Percentiles rank a stretch among this genome's conserved stretches.
These are phyloP conservation scores for Loxodonta africana DNA, from an alignment of 2,113 vertebrate genomes.

Conservation along the genomic window DNA sequence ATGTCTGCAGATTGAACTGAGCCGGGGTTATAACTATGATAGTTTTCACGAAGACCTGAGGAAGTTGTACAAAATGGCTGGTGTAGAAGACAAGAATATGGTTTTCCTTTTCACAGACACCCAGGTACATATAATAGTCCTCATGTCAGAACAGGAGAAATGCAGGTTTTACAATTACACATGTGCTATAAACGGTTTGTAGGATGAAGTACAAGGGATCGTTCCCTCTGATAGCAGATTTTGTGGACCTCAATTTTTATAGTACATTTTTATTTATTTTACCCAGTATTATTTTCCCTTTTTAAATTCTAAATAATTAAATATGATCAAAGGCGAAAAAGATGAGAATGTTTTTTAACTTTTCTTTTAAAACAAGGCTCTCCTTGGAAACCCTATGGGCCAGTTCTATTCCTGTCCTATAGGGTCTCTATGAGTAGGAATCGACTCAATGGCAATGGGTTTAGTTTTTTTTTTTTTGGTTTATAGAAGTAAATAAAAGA, in stretches of 20 bases:
- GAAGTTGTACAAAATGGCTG: slow-evolving; percentile 93
- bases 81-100: slow-evolving; percentile 91
- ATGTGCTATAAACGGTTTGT: background rate
- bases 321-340: background rate
- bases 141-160: background rate
- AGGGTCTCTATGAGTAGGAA: no score
- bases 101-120: slow-evolving; percentile 96
- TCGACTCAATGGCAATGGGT: no score
- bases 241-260: background rate
- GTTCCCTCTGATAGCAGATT: background rate
- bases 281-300: background rate
- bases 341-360: background rate
- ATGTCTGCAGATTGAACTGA: slow-evolving; percentile 94
- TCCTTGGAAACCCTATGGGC: no score
- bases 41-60: slow-evolving; percentile 94
- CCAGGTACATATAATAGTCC: slow-evolving; percentile 87
- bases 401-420: no score
- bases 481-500: background rate
- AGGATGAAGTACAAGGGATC: background rate
- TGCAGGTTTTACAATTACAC: background rate
- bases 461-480: background rate
- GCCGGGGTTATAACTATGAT: slow-evolving; percentile 93
- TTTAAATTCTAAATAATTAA: slow-evolving; percentile 53
- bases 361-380: background rate
- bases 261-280: slow-evolving; percentile 15